Percentiles rank a stretch among this genome's conserved stretches.
These are phyloP conservation scores for Anthophora plumipes DNA, from an alignment of 2,888 invertebrate species.

Conservation along the genomic window DNA sequence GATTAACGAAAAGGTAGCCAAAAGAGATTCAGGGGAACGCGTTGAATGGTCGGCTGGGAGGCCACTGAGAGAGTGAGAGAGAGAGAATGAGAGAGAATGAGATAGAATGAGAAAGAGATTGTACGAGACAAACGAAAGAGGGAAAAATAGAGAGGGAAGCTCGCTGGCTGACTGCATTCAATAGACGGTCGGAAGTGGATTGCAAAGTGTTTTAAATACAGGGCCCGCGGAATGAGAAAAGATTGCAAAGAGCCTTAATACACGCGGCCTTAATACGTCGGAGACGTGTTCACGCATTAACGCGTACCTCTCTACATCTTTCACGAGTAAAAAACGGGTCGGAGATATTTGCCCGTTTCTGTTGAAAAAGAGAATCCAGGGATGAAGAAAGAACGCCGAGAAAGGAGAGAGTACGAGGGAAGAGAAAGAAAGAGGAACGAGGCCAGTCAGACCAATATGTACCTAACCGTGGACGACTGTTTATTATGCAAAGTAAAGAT, in stretches of 20 bases:
- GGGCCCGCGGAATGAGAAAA: conserved; percentile 23
- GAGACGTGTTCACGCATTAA: conserved; percentile 56
- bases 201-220: conserved; percentile 56
- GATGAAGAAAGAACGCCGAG: conserved; percentile 1
- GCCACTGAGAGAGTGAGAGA: not conserved
- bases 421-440: conserved; percentile 7
- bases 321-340: conserved; percentile 28
- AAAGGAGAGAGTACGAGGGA: conserved; percentile 2
- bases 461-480: conserved; percentile 41
- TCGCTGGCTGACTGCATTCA: conserved; percentile 32
- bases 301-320: conserved; percentile 35
- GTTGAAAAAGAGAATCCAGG: conserved; percentile 9
- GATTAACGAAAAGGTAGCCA: conserved; percentile 41
- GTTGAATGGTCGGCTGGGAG: conserved; percentile 21
- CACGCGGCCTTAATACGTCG: conserved; percentile 50
- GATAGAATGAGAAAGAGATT: not conserved
- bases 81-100: too few relatives aligned
- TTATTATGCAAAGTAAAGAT: conserved; percentile 61
- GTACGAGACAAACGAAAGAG: not conserved
- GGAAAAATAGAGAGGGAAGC: not conserved
- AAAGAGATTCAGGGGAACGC: conserved; percentile 19
- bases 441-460: conserved; percentile 34
- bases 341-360: conserved; percentile 36
- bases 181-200: conserved; percentile 34
- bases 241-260: conserved; percentile 50